Evolutionary conservation across 30 jellyfish, hydroid and myxozoan species (phyloP).

Genomic region (Aurelia coerulea): DNA sequence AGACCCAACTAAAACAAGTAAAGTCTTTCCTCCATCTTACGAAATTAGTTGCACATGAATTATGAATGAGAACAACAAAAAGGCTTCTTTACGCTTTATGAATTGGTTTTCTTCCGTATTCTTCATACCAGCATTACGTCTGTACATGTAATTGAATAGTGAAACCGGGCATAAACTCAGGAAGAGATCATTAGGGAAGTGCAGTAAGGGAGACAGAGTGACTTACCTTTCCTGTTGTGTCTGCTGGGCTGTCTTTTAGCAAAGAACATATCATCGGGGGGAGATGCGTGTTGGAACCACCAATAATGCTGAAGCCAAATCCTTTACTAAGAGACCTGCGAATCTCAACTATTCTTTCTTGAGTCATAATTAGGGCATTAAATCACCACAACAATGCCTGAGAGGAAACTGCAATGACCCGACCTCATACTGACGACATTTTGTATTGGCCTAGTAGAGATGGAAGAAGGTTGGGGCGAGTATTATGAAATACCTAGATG

Average conservation of each 20-base stretch:
- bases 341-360: conserved; percentile 68
- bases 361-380: conserved; percentile 14
- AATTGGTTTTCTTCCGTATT: too few species aligned
- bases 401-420: too few species aligned
- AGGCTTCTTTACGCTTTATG: too few species aligned
- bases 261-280: conserved; percentile 96
- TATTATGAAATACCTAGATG: conserved; percentile 27
- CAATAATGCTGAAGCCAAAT: conserved; percentile 95
- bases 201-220: background rate
- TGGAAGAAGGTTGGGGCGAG: conserved; percentile 21
- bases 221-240: conserved; percentile 75
- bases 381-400: too few species aligned
- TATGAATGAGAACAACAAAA: too few species aligned
- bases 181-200: background rate
- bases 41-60: too few species aligned
- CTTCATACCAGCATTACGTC: background rate
- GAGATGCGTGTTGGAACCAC: conserved; percentile 94
- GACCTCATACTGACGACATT: background rate
- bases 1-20: too few species aligned
- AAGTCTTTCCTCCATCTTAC: too few species aligned
- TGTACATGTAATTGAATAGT: background rate
- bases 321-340: conserved; percentile 86
- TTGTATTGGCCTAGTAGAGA: background rate
- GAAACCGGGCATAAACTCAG: background rate
- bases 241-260: conserved; percentile 90